phyloP scores from a whole-genome alignment of 2,113 vertebrate species.

The Lathamus discolor region DNA sequence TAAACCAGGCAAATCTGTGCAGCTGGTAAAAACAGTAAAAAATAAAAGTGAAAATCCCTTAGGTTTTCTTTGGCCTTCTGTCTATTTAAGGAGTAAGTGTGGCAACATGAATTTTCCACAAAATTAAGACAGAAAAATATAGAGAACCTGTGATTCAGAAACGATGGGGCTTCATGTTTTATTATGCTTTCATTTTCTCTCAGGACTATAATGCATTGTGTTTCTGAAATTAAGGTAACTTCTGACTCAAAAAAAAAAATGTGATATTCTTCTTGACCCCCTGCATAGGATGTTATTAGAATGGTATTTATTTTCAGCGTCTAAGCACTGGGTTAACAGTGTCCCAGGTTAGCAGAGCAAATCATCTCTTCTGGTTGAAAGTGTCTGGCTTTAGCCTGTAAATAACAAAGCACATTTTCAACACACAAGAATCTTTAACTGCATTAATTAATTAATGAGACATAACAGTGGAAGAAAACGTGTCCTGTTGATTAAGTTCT shows the following conservation, averaged over 20 bases:
- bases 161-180: neutral
- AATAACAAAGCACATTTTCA: neutral
- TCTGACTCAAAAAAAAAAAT: slow-evolving; percentile 18
- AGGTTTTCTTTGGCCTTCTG: neutral
- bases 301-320: neutral
- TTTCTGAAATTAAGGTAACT: slow-evolving; percentile 11
- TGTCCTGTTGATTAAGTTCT: slow-evolving; percentile 9
- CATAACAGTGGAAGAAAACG: neutral
- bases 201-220: neutral
- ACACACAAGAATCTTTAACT: neutral
- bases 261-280: neutral
- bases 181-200: neutral
- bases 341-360: neutral
- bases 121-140: neutral
- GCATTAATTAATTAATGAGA: slow-evolving; percentile 38
- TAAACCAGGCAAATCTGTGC: neutral
- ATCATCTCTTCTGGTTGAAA: neutral
- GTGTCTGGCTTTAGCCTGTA: neutral
- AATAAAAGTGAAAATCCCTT: neutral
- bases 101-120: neutral
- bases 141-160: neutral
- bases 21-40: neutral
- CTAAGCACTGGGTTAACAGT: neutral
- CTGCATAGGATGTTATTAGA: neutral
- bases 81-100: neutral